phyloP scores from a whole-genome alignment of 2,113 vertebrate species.

The Cryptomyrus ogoouensis region DNA sequence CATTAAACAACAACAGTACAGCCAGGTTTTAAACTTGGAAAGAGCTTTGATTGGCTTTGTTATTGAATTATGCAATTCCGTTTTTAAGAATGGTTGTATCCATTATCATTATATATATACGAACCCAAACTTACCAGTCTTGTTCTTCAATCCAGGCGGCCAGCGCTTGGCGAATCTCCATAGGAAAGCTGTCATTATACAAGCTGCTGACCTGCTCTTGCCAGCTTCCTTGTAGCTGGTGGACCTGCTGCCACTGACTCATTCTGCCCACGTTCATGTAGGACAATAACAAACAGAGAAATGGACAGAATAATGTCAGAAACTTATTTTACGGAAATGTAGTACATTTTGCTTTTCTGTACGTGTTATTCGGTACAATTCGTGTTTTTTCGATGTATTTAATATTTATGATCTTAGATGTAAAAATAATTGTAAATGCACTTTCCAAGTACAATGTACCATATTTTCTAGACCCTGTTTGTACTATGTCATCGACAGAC shows the following conservation, averaged over 20 bases:
- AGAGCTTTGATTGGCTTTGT: neutral
- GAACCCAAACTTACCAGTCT: conserved; percentile 75
- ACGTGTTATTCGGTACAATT: neutral
- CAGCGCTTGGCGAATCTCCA: conserved; percentile 88
- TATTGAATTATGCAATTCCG: neutral
- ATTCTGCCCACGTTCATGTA: conserved; percentile 55
- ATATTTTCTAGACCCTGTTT: neutral
- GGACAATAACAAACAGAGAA: neutral
- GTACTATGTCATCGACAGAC: neutral
- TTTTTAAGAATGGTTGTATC: neutral
- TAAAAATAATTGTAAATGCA: neutral
- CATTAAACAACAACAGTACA: neutral
- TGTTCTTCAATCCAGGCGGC: conserved; percentile 91
- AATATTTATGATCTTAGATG: neutral
- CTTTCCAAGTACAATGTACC: neutral
- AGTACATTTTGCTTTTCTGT: neutral
- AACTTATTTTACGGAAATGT: neutral
- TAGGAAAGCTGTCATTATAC: conserved; percentile 94
- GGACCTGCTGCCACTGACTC: conserved; percentile 95
- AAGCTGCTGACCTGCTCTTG: conserved; percentile 92
- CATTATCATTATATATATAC: neutral
- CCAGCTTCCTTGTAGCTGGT: conserved; percentile 86
- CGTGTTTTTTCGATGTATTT: neutral
- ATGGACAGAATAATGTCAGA: neutral
- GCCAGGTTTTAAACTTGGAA: neutral